Base-by-base conservation (phyloP, 2,113 vertebrate species). In the Dolichotis patagonum region DNA sequence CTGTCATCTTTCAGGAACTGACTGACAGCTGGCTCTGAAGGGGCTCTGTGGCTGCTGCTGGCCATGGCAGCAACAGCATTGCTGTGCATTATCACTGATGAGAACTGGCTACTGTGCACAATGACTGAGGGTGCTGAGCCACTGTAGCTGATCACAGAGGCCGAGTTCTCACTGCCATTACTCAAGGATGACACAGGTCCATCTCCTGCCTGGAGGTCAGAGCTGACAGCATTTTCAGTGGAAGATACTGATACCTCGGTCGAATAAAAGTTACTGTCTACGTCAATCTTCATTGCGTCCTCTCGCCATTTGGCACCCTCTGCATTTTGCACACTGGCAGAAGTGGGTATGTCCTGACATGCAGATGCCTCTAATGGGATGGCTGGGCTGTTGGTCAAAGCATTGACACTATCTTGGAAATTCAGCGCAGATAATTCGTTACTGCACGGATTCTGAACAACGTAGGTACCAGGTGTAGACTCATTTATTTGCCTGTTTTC, bases 81-180 rank as follows among this genome's bases (percentile, higher is more conserved):
- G 93, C 98, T 98, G 96, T 99, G 98, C 97, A 98, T 98, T 62
- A 99, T 98, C 82, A 99, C 98, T 0, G 99, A 98, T 1, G 99
- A 99, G 65, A 99, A 98, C 98, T 98, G 98, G 96, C 99, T 98
- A 58, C 99, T 98, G 87, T 99, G 99, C 97, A 99, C 98, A 67
- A 99, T 98, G 88, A 99, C 98, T 4, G 99, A 99, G 22, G 99
- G 98, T 49, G 98, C 98, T 35, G 98, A 97, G 95, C 98, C 98
- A 58, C 99, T 95, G 92, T 99, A 99, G 95, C 98, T 99, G 93
- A 99, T 99, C 56, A 99, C 99, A 8, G 99, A 98, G 41, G 99
- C 97, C 8, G 98, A 94, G 77, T 98, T 98, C 89, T 98, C 98
- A 3, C 97, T 98, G 87, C 98, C 94, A 0, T 95, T 98, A 43